Evolutionary conservation across 2,888 invertebrate species (phyloP).

Genomic region (Drosophila limbata): DNA sequence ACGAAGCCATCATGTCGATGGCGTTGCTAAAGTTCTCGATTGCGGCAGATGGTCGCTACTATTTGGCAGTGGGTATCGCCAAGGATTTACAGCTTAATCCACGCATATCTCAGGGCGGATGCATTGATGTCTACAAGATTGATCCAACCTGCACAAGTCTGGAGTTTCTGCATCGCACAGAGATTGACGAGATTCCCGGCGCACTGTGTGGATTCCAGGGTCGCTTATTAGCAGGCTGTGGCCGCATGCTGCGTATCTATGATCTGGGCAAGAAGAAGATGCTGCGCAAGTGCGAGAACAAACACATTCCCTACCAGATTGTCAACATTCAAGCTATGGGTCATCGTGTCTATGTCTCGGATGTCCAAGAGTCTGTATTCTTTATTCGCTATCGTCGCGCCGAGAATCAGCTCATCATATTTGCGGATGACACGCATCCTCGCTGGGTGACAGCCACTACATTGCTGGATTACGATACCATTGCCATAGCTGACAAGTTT

Average conservation of each 20-base stretch:
- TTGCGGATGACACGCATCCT: constrained; percentile 99
- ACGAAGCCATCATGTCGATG: constrained; percentile 97
- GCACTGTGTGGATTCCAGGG: constrained; percentile 97
- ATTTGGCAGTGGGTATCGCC: constrained; percentile 95
- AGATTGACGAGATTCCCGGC: constrained; percentile 95
- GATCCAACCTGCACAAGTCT: constrained; percentile 92
- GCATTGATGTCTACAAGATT: constrained; percentile 91
- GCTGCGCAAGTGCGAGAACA: constrained; percentile 98
- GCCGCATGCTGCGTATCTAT: constrained; percentile 95
- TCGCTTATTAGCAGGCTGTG: constrained; percentile 95
- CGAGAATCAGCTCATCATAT: constrained; percentile 99
- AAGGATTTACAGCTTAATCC: constrained; percentile 96
- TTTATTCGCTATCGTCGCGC: constrained; percentile 97
- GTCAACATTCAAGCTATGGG: constrained; percentile 97
- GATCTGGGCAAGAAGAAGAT: constrained; percentile 98
- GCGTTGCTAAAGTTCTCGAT: constrained; percentile 92
- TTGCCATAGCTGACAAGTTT: constrained; percentile 98
- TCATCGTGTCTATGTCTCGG: constrained; percentile 96
- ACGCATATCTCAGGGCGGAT: constrained; percentile 92
- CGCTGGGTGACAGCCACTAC: constrained; percentile 97
- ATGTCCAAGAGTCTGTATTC: constrained; percentile 98
- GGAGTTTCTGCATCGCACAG: constrained; percentile 97
- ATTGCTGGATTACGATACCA: constrained; percentile 97
- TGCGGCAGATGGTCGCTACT: constrained; percentile 86
- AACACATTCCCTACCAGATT: constrained; percentile 97